These are phyloP conservation scores for Nemoura dubitans DNA, from an alignment of 2,888 invertebrate genomes.

Conservation along the genomic window DNA sequence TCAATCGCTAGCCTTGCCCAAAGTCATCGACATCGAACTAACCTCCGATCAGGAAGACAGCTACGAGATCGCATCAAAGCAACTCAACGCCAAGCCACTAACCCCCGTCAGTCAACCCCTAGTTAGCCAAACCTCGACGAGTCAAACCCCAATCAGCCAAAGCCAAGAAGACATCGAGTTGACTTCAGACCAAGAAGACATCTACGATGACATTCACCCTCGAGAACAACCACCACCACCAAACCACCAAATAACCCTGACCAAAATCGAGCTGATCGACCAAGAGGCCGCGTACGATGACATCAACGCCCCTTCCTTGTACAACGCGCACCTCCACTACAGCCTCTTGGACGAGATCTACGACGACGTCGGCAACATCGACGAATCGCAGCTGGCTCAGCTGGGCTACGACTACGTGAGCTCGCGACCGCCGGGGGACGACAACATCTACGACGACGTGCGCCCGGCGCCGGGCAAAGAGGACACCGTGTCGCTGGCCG, in stretches of 20 bases:
- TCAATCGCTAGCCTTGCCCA: constrained; percentile 38
- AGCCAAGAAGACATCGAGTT: background rate
- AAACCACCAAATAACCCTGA: too few species aligned
- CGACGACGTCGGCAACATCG: constrained; percentile 45
- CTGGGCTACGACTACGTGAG: constrained; percentile 42
- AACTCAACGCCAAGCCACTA: background rate
- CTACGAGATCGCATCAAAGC: background rate
- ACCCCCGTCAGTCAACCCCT: too few species aligned
- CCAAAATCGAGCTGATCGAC: background rate
- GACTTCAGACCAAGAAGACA: too few species aligned
- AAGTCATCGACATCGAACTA: constrained; percentile 9
- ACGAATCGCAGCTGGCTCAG: background rate
- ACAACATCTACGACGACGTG: constrained; percentile 54
- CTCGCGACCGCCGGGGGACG: constrained; percentile 44
- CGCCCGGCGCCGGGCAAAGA: constrained; percentile 42
- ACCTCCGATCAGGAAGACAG: constrained; percentile 29
- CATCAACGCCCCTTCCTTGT: constrained; percentile 37
- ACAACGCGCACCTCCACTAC: background rate
- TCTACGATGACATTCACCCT: background rate
- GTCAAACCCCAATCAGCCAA: background rate
- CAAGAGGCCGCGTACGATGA: constrained; percentile 40
- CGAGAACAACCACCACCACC: background rate
- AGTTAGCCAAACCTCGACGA: too few species aligned
- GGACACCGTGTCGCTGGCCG: constrained; percentile 42
- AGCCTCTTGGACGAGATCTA: constrained; percentile 43